These are phyloP conservation scores for Pyrocephalus nanus DNA, from an alignment of 2,797 vertebrate species.

Conservation along the genomic window DNA sequence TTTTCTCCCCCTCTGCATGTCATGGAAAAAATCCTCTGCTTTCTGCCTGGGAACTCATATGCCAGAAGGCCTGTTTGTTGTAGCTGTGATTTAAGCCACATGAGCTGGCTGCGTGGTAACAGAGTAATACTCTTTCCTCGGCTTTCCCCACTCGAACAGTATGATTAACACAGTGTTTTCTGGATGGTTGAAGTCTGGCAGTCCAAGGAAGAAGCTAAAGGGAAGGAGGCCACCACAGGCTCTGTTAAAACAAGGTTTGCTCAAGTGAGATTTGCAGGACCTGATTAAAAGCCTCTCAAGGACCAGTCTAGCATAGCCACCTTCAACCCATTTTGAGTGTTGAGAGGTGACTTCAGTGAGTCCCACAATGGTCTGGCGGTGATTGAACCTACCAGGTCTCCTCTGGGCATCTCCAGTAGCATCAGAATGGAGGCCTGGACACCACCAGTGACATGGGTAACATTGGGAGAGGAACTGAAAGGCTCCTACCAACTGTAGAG, in stretches of 20 bases:
- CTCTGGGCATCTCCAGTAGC: not conserved
- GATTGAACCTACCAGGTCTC: not conserved
- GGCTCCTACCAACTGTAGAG: not conserved
- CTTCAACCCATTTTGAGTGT: not conserved
- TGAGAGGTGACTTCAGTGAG: not conserved
- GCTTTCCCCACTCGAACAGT: not conserved
- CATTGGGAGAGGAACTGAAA: not conserved
- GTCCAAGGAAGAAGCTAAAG: not conserved
- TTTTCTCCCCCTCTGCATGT: not conserved
- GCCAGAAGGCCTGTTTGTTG: not conserved
- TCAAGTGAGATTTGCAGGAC: not conserved
- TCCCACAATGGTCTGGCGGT: not conserved
- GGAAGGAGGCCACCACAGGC: not conserved
- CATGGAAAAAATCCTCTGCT: slow-evolving; percentile 21
- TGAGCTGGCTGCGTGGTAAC: slow-evolving; percentile 24
- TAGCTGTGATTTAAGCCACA: slow-evolving; percentile 40
- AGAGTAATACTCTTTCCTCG: not conserved
- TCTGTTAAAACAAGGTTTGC: not conserved
- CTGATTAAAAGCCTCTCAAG: not conserved
- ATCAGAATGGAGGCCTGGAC: rapidly evolving
- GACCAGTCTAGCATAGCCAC: rapidly evolving
- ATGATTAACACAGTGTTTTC: not conserved
- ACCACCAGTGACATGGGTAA: rapidly evolving
- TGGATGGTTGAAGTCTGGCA: not conserved
- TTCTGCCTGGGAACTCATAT: not conserved